phyloP scores from a whole-genome alignment of 2,888 invertebrate species.

The Meteorus colon region DNA sequence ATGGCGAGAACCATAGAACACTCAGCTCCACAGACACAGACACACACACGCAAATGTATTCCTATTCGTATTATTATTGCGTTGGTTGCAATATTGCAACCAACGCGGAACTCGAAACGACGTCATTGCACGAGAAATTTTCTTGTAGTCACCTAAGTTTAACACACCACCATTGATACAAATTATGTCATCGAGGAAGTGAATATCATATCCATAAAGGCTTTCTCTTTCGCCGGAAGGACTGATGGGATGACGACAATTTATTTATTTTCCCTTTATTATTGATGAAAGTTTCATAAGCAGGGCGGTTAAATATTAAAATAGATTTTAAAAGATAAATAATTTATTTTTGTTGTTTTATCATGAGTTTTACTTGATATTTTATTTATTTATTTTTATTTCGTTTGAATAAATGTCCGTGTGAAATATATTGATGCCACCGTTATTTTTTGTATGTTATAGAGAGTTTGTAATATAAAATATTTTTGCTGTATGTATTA shows the following conservation, averaged over 20 bases:
- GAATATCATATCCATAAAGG: not conserved
- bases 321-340: not conserved
- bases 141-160: not conserved
- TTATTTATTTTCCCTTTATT: not conserved
- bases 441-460: not conserved
- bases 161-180: conserved; percentile 1
- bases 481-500: conserved; percentile 4
- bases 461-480: conserved; percentile 7
- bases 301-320: no score
- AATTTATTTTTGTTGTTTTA: not conserved
- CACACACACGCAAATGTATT: not conserved
- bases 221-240: conserved; percentile 34
- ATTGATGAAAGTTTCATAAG: no score
- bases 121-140: conserved; percentile 12
- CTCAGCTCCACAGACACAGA: no score
- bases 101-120: conserved; percentile 35
- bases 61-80: conserved; percentile 13
- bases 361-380: no score
- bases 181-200: conserved; percentile 37
- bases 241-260: not conserved
- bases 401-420: not conserved
- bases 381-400: not conserved
- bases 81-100: conserved; percentile 38
- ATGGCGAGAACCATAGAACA: conserved; percentile 1
- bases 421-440: conserved; percentile 13